Evolutionary conservation across 2,797 vertebrate genomes (phyloP).

Genomic region (Esox lucius): DNA sequence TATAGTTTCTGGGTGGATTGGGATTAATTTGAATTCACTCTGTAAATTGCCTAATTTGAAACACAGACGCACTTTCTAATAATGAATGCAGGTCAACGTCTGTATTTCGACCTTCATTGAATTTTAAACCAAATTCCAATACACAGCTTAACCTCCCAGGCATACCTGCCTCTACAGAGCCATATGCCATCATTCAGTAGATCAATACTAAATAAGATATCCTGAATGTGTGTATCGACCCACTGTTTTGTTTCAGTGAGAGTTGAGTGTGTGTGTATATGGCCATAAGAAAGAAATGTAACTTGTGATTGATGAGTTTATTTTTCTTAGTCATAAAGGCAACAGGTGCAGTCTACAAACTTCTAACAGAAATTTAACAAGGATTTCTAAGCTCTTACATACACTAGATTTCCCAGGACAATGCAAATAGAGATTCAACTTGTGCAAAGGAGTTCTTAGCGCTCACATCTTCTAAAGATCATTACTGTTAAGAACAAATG

Average conservation of each 20-base stretch:
- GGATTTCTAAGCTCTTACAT: neutral
- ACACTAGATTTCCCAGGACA: neutral
- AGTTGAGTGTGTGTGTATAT: neutral
- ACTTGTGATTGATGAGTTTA: neutral
- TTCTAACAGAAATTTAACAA: neutral
- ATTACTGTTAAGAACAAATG: neutral
- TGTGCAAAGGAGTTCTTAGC: neutral
- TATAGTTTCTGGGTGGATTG: neutral
- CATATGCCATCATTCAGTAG: constrained; percentile 20
- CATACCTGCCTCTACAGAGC: neutral
- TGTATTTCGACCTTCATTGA: neutral
- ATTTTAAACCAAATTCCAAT: neutral
- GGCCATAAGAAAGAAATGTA: too few species aligned
- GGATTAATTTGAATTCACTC: neutral
- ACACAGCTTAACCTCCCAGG: neutral
- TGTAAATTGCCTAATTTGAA: neutral
- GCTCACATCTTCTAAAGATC: neutral
- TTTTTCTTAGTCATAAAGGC: neutral
- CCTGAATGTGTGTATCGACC: constrained; percentile 2
- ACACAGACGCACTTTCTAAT: too few species aligned
- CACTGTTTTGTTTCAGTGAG: constrained; percentile 33
- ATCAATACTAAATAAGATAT: constrained; percentile 19
- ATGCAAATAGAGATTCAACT: neutral
- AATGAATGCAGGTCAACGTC: neutral
- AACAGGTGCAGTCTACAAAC: neutral